Base-by-base conservation (phyloP, 2,888 invertebrate genomes). In the Tethea ocularis region DNA sequence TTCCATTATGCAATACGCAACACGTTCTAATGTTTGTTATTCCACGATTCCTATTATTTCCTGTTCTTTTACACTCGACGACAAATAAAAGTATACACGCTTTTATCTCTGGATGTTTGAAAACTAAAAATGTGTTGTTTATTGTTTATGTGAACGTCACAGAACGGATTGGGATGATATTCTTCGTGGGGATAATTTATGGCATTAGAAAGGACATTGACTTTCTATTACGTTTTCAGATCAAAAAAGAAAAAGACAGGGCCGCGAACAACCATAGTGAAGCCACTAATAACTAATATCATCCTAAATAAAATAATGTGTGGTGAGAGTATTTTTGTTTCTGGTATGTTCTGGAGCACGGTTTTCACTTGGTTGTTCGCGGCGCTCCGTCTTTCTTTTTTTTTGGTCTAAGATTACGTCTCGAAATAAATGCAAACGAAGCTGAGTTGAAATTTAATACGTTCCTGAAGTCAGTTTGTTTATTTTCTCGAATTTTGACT, bases 1-100 rank as follows among this genome's bases (percentile, higher is more conserved):
- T 61, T 68, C 57, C 62, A 72, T 78, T 71, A 80, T 78, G 75
- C 80, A 69, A 65, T 57, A 38, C 61, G 62, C 60, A 58, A 59
- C 52, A 56, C 24, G 56, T 11, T 22, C 15, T 22, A 46, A 58
- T 67, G 59, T 66, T 68, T 68, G 66, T 58, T 62, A 71, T 67
- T 63, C 63, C 68, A 71, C 67, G 71, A 71, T 62, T 52, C 57
- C 55, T 57, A 52, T 57, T 54, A 57, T 62, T 61, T 61, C 62
- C 61, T 60, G 54, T 56, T 51, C 29, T 22, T 51, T 20, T 52
- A 29, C 52, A 53, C 33, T 54, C 33, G 17, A 20, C 7, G 20
- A 33, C 54, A 24, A 22, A 54, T 36, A 54, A 33, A 33, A 54
- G 22, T 33, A 54, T 13, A 54, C 54, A 15, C 29, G 13, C 17